Conservation (phyloP, 2,888 invertebrate species). For the Esperia sulphurella region DNA sequence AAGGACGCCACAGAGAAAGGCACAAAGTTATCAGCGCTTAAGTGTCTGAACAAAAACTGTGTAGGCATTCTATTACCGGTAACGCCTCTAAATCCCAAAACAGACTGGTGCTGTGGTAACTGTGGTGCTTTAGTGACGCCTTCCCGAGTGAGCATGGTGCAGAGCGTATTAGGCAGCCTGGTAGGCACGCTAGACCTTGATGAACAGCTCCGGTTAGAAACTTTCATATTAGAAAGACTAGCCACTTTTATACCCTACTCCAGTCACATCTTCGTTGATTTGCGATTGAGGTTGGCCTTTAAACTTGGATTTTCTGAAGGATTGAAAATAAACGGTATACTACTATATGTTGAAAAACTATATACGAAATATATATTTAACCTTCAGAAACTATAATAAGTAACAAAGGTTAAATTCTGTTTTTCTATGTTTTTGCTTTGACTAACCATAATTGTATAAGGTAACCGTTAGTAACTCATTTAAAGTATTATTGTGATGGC, state of each 20-base stretch:
- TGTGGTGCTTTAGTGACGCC: constrained; percentile 58
- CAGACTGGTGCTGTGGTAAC: constrained; percentile 78
- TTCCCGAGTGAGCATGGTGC: constrained; percentile 63
- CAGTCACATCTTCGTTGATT: constrained; percentile 61
- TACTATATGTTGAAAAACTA: not conserved
- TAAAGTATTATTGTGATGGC: too few relatives aligned
- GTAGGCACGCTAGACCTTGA: constrained; percentile 67
- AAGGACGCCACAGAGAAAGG: constrained; percentile 81
- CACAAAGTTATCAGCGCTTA: constrained; percentile 72
- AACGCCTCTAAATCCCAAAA: constrained; percentile 60
- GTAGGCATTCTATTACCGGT: constrained; percentile 75
- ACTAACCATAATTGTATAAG: too few relatives aligned
- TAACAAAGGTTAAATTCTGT: too few relatives aligned
- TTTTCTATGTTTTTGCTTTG: too few relatives aligned
- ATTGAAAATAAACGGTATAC: constrained; percentile 52
- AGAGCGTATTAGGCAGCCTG: constrained; percentile 74
- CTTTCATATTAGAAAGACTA: constrained; percentile 44
- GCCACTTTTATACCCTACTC: constrained; percentile 53
- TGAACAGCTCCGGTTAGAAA: constrained; percentile 65
- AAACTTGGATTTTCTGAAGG: constrained; percentile 48
- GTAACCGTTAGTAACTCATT: too few relatives aligned
- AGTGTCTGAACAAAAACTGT: constrained; percentile 72
- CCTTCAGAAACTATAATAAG: too few relatives aligned
- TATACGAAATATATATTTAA: too few relatives aligned
- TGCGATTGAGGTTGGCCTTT: constrained; percentile 48